Conservation (phyloP, 35 echinoderm and acorn worm species). For the Nesometra sesokonis region DNA sequence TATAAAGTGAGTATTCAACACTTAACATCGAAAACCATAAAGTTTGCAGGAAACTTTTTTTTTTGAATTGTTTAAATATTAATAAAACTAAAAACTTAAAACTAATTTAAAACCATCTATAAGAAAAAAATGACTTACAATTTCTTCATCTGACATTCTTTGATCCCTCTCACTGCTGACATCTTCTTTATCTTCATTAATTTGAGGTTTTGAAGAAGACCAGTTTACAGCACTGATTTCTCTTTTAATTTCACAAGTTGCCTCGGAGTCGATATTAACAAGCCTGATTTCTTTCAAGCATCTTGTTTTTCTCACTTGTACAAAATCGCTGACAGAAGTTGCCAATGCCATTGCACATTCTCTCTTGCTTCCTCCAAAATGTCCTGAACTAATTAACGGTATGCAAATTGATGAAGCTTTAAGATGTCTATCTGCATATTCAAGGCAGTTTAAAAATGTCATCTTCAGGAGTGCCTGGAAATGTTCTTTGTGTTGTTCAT, state of each 20-base stretch:
- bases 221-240: neutral
- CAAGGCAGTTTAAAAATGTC: neutral
- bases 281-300: neutral
- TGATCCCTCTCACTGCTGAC: too few species aligned
- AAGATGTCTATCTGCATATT: neutral
- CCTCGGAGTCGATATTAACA: neutral
- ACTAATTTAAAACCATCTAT: too few species aligned
- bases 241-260: neutral
- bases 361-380: neutral
- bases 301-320: neutral
- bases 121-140: too few species aligned
- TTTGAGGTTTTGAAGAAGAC: too few species aligned
- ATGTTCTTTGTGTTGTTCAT: neutral
- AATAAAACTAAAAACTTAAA: too few species aligned
- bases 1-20: too few species aligned
- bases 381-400: slow-evolving; percentile 1
- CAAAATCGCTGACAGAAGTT: neutral
- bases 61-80: too few species aligned
- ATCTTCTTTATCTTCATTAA: too few species aligned
- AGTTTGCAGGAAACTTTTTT: too few species aligned
- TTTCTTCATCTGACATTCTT: too few species aligned
- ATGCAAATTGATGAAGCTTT: neutral
- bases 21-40: too few species aligned
- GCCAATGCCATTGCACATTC: neutral
- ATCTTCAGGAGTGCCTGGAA: neutral